A percentile compares a stretch with the other conserved stretches of the same genome.
Conservation (phyloP, 1,140 invertebrate species). For the Penaeus chinensis region DNA sequence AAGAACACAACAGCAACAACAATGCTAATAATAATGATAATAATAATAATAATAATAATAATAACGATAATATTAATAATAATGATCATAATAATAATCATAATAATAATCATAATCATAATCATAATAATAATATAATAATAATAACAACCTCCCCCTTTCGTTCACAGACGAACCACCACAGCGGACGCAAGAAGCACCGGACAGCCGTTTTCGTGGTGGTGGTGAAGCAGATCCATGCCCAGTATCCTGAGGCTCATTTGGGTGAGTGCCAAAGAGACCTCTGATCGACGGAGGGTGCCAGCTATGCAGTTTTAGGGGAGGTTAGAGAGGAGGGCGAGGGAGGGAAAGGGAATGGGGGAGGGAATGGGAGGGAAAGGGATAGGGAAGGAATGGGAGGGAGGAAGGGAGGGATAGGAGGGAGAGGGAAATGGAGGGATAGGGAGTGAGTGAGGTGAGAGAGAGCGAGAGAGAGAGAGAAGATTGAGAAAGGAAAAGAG, state of each 20-base stretch:
- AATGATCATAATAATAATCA: not conserved
- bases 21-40: too few species aligned
- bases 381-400: not conserved
- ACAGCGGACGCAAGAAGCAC: conserved; percentile 78
- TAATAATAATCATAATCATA: not conserved
- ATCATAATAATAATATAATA: not conserved
- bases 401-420: not conserved
- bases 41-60: too few species aligned
- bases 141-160: not conserved
- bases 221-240: conserved; percentile 75
- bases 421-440: not conserved
- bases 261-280: conserved; percentile 37
- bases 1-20: not conserved
- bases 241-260: conserved; percentile 47
- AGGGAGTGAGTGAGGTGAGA: not conserved
- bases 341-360: not conserved
- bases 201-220: conserved; percentile 93
- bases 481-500: not conserved
- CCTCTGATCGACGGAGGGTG: not conserved
- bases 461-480: not conserved
- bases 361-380: not conserved
- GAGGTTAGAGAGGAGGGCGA: too few species aligned
- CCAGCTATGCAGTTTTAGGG: not conserved
- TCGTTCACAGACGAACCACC: conserved; percentile 45
- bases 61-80: not conserved